phyloP scores from a whole-genome alignment of 2,113 vertebrate species.

The Brachyistius frenatus region DNA sequence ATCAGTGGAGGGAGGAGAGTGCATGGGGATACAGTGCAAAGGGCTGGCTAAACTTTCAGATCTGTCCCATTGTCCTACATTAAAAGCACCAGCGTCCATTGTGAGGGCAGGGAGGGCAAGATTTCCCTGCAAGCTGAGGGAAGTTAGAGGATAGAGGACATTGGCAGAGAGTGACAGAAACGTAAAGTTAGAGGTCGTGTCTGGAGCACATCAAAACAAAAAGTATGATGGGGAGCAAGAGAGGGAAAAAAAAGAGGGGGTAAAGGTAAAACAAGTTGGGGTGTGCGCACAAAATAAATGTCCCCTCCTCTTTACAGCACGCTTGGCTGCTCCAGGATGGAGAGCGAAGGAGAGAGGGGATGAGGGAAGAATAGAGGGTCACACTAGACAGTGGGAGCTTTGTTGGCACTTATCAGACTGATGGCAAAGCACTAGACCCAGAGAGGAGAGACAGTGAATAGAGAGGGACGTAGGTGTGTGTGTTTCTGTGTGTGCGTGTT shows the following conservation, averaged over 20 bases:
- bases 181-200: slow-evolving; percentile 23
- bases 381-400: slow-evolving; percentile 90
- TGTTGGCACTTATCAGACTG: slow-evolving; percentile 90
- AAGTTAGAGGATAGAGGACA: slow-evolving; percentile 22
- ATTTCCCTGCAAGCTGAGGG: slow-evolving; percentile 65
- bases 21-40: slow-evolving; percentile 57
- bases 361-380: slow-evolving; percentile 73
- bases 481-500: slow-evolving; percentile 29
- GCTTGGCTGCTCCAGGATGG: slow-evolving; percentile 73
- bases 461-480: slow-evolving; percentile 78
- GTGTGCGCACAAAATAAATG: slow-evolving; percentile 61
- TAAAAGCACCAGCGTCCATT: slow-evolving; percentile 88
- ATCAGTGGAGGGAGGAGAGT: slow-evolving; percentile 72
- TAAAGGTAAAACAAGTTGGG: slow-evolving; percentile 60
- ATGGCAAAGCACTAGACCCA: slow-evolving; percentile 79
- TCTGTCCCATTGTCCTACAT: slow-evolving; percentile 84
- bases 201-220: slow-evolving; percentile 10
- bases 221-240: slow-evolving; percentile 12
- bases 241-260: slow-evolving; percentile 19
- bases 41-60: slow-evolving; percentile 81
- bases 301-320: slow-evolving; percentile 62
- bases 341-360: slow-evolving; percentile 58
- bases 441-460: slow-evolving; percentile 82
- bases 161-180: slow-evolving; percentile 20
- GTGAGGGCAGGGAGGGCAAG: slow-evolving; percentile 80